Evolutionary conservation across 2,888 invertebrate species (phyloP).

Genomic region (Lasioglossum vierecki): DNA sequence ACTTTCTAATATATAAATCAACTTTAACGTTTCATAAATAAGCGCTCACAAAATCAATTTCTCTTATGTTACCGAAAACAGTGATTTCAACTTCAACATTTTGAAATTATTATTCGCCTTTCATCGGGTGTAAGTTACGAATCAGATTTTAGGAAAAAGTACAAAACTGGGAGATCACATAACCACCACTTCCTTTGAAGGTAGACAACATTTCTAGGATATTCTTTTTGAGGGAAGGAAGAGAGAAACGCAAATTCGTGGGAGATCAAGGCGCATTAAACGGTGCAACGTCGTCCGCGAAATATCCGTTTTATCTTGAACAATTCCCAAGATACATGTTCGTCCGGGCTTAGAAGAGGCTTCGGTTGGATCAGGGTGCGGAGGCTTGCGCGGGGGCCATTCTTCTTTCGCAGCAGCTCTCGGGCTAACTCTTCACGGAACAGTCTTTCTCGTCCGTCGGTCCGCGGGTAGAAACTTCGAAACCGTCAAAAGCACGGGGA

Average conservation of each 20-base stretch:
- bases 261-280: not conserved
- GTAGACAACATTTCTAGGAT: not conserved
- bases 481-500: slow-evolving; percentile 70
- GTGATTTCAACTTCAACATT: too few relatives aligned
- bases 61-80: too few relatives aligned
- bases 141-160: not conserved
- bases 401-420: slow-evolving; percentile 41
- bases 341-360: not conserved
- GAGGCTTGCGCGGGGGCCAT: slow-evolving; percentile 19
- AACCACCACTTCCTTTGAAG: not conserved
- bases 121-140: not conserved
- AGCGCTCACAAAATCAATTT: too few relatives aligned
- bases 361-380: not conserved
- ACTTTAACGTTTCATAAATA: too few relatives aligned
- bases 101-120: too few relatives aligned
- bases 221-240: not conserved
- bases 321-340: slow-evolving; percentile 14
- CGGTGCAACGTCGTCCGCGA: not conserved
- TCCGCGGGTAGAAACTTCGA: slow-evolving; percentile 68
- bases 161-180: not conserved
- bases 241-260: not conserved
- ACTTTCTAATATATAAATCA: too few relatives aligned
- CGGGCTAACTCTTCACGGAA: slow-evolving; percentile 45
- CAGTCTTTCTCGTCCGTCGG: slow-evolving; percentile 31
- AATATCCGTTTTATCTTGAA: not conserved